Percentiles rank a stretch among this genome's conserved stretches.
Conservation (phyloP, 2,113 vertebrate species). For the western clawed frog (Xenopus tropicalis) region DNA sequence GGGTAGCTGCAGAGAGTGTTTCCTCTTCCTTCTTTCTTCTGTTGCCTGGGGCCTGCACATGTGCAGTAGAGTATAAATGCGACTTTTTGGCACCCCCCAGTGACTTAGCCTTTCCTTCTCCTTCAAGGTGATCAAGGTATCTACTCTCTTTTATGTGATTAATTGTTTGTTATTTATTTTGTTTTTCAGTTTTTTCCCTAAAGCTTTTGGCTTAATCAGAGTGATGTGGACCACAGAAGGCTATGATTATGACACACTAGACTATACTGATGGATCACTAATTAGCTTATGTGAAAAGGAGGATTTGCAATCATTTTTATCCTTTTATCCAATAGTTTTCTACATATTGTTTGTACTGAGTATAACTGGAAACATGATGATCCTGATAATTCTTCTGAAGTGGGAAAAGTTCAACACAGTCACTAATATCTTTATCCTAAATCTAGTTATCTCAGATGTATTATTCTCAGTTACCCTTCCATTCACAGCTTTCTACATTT, state of each 20-base stretch:
- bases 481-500: constrained; percentile 63
- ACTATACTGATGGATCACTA: not conserved
- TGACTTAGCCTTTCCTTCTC: no score
- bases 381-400: constrained; percentile 64
- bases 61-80: no score
- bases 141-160: no score
- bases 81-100: no score
- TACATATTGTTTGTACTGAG: constrained; percentile 63
- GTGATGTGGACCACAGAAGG: no score
- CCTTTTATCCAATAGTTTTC: constrained; percentile 57
- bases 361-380: constrained; percentile 64
- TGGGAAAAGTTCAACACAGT: constrained; percentile 66
- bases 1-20: no score
- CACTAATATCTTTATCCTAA: constrained; percentile 71
- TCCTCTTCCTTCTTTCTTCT: no score
- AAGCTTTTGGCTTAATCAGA: no score
- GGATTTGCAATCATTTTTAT: constrained; percentile 46
- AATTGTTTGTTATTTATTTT: no score
- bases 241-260: not conserved
- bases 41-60: no score
- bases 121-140: no score
- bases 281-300: constrained; percentile 24
- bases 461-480: constrained; percentile 67
- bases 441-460: constrained; percentile 68
- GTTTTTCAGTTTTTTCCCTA: no score